Conservation (phyloP, 2,113 vertebrate genomes). For the Solea solea region DNA sequence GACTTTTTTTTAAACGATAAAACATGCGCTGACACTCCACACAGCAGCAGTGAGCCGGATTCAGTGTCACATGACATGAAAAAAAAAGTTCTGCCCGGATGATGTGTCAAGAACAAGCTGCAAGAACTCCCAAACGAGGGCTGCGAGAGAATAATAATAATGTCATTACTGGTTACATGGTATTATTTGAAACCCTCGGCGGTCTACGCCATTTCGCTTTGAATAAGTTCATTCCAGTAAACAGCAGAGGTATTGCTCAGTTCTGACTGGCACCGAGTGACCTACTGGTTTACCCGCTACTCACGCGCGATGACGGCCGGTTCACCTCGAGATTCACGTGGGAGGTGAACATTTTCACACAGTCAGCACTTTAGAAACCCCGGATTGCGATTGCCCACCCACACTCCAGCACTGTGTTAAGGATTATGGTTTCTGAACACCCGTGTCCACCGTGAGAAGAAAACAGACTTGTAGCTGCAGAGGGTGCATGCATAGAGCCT, state of each 20-base stretch:
- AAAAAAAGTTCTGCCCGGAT: too few species aligned
- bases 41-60: too few species aligned
- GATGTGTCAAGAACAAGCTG: too few species aligned
- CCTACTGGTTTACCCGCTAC: not conserved
- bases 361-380: constrained; percentile 23
- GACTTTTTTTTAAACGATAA: too few species aligned
- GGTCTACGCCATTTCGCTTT: not conserved
- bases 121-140: too few species aligned
- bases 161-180: too few species aligned
- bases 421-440: not conserved
- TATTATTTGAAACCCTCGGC: too few species aligned
- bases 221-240: constrained; percentile 13
- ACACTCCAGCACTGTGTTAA: not conserved
- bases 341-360: constrained; percentile 2
- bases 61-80: too few species aligned
- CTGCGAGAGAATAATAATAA: too few species aligned
- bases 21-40: too few species aligned
- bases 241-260: not conserved
- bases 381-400: not conserved
- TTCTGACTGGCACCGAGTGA: constrained; percentile 9
- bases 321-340: constrained; percentile 4
- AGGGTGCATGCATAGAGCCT: constrained; percentile 20
- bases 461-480: not conserved
- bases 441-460: not conserved
- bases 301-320: not conserved